These are phyloP conservation scores for Brachionus koreanus DNA, from an alignment of 1,140 invertebrate genomes.

Conservation along the genomic window DNA sequence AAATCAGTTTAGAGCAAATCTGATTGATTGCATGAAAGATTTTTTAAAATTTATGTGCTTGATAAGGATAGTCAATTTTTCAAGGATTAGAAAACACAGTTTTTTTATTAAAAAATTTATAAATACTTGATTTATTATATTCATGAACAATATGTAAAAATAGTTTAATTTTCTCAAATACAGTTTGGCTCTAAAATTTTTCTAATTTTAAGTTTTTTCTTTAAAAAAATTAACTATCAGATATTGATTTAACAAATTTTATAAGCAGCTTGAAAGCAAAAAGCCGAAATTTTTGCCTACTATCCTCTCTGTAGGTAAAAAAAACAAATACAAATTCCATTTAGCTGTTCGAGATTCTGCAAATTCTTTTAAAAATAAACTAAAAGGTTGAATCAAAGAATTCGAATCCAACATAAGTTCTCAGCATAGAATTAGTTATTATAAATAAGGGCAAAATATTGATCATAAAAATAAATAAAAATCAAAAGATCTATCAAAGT, in stretches of 20 bases:
- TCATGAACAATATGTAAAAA: too few species aligned
- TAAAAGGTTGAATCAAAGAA: neutral
- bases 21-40: too few species aligned
- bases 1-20: too few species aligned
- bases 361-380: neutral
- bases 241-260: neutral
- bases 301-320: neutral
- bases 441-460: neutral
- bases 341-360: neutral
- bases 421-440: neutral
- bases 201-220: neutral
- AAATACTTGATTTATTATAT: too few species aligned
- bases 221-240: neutral
- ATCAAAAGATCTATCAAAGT: neutral
- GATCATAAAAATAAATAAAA: neutral
- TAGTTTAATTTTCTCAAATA: too few species aligned
- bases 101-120: too few species aligned
- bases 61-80: too few species aligned
- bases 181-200: neutral
- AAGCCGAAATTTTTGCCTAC: neutral
- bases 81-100: too few species aligned
- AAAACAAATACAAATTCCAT: neutral
- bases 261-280: neutral
- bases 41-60: too few species aligned
- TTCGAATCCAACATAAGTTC: neutral